These are phyloP conservation scores for Polymixis lichenea DNA, from an alignment of 2,888 invertebrate species.

Conservation along the genomic window DNA sequence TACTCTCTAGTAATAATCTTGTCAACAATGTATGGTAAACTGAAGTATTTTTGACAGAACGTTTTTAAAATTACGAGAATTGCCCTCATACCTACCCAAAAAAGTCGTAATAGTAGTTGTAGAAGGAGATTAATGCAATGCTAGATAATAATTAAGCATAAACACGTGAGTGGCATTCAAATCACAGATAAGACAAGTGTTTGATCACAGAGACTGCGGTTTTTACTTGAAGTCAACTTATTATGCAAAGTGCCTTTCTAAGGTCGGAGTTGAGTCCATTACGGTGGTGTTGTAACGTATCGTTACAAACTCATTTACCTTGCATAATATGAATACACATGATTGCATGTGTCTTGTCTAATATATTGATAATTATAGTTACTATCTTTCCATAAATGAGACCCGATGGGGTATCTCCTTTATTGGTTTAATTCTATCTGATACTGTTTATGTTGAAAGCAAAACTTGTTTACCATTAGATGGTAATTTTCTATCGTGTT, in stretches of 20 bases:
- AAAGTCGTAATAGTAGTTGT: neutral
- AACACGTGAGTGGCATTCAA: constrained; percentile 35
- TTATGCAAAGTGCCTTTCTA: constrained; percentile 76
- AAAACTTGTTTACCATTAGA: constrained; percentile 2
- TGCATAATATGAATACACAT: constrained; percentile 71
- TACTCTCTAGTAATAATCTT: no score
- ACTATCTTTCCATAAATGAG: constrained; percentile 47
- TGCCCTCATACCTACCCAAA: neutral
- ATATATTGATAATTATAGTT: constrained; percentile 49
- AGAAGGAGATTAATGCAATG: neutral
- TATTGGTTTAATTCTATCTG: constrained; percentile 32
- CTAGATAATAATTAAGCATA: constrained; percentile 20
- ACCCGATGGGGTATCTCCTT: constrained; percentile 44
- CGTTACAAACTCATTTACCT: constrained; percentile 72
- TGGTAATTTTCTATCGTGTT: constrained; percentile 1
- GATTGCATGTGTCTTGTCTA: constrained; percentile 64
- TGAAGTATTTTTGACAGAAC: no score
- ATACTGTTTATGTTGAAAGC: constrained; percentile 22
- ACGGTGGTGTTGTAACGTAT: constrained; percentile 70
- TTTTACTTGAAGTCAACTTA: constrained; percentile 50
- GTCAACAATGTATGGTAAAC: no score
- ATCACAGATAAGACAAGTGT: constrained; percentile 34
- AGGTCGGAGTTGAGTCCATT: constrained; percentile 79
- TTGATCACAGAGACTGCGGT: constrained; percentile 32
- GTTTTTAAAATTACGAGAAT: no score